These are phyloP conservation scores for Champsocephalus esox DNA, from an alignment of 2,797 vertebrate genomes.

Conservation along the genomic window DNA sequence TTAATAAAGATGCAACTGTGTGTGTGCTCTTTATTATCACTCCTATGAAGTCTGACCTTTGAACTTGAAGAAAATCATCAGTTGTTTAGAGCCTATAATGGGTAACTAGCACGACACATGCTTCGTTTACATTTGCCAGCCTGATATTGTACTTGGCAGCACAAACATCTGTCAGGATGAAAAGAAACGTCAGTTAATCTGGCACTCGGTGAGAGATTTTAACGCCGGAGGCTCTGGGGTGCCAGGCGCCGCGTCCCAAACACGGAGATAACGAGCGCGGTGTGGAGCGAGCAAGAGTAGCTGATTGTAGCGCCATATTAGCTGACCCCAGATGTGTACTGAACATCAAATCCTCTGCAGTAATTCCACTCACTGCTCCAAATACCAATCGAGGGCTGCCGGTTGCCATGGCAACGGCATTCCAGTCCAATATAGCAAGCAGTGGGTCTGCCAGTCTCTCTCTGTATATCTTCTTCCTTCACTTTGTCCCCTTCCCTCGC, in stretches of 20 bases:
- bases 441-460: constrained; percentile 68
- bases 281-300: constrained; percentile 44
- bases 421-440: constrained; percentile 84
- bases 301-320: constrained; percentile 75
- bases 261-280: constrained; percentile 46
- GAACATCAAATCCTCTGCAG: constrained; percentile 87
- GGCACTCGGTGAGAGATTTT: constrained; percentile 46
- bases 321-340: constrained; percentile 86
- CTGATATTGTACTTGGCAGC: constrained; percentile 22
- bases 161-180: constrained; percentile 57
- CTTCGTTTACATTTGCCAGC: constrained; percentile 47
- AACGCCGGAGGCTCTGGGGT: constrained; percentile 20
- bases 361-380: constrained; percentile 86
- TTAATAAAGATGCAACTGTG: constrained; percentile 2
- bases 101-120: constrained; percentile 16
- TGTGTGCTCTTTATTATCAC: constrained; percentile 13
- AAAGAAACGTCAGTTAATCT: constrained; percentile 55
- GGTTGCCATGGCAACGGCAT: constrained; percentile 87
- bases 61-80: not conserved
- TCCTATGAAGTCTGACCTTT: constrained; percentile 34
- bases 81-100: constrained; percentile 21
- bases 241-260: constrained; percentile 51
- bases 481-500: not conserved
- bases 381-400: constrained; percentile 84
- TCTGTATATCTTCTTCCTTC: constrained; percentile 42